A percentile compares a stretch with the other conserved stretches of the same genome.
These are phyloP conservation scores for Pyrgilauda ruficollis DNA, from an alignment of 2,113 vertebrate genomes.

Conservation along the genomic window DNA sequence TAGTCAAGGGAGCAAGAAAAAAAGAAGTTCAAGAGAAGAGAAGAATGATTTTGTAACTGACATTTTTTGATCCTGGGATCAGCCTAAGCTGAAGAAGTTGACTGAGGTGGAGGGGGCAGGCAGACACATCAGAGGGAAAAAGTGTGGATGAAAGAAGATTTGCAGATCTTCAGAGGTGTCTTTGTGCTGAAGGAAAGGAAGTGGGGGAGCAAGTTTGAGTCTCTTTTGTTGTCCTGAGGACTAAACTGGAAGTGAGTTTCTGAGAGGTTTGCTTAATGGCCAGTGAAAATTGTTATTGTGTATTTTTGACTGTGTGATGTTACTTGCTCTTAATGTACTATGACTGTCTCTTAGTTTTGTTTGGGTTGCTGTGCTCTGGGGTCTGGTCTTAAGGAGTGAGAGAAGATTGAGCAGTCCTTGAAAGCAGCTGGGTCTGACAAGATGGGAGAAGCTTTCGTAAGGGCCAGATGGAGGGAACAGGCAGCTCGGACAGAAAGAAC, in stretches of 20 bases:
- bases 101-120: neutral
- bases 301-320: neutral
- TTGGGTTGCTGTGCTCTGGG: neutral
- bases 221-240: neutral
- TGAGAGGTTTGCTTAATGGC: neutral
- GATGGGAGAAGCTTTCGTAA: neutral
- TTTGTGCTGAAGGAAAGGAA: conserved; percentile 20
- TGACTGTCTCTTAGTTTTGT: neutral
- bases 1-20: neutral
- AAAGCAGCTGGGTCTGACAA: neutral
- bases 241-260: conserved; percentile 6
- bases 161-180: conserved; percentile 13
- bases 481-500: neutral
- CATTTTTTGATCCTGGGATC: conserved; percentile 21
- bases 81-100: conserved; percentile 30
- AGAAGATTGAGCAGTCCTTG: neutral
- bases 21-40: neutral
- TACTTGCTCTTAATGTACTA: neutral
- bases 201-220: neutral
- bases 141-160: conserved; percentile 14
- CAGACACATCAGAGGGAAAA: conserved; percentile 1
- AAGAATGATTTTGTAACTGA: conserved; percentile 26
- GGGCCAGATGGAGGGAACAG: neutral
- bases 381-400: neutral
- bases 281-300: neutral